Conservation (phyloP, 2,113 vertebrate species). For the Hemibates koningsi region DNA sequence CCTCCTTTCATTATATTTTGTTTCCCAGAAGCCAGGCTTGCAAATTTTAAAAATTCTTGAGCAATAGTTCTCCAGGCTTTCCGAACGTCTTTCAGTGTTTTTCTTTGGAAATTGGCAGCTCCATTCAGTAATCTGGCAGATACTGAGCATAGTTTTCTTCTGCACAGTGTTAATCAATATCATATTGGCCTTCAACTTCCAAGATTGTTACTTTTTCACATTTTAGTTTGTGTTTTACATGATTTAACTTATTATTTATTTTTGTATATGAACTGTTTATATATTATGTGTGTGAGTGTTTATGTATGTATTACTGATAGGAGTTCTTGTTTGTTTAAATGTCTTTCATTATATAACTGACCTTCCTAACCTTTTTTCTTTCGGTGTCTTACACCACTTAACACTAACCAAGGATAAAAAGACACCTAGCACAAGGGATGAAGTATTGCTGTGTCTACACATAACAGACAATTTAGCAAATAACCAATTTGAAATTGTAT, state of each 20-base stretch:
- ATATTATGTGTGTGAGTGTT: background rate
- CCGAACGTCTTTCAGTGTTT: background rate
- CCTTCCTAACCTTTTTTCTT: background rate
- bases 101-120: background rate
- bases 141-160: background rate
- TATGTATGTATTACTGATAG: background rate
- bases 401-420: background rate
- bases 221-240: background rate
- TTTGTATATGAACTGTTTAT: background rate
- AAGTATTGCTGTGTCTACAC: background rate
- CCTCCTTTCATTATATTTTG: background rate
- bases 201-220: background rate
- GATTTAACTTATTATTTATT: background rate
- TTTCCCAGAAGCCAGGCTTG: background rate
- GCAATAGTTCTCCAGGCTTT: background rate
- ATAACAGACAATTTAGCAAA: background rate
- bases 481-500: background rate
- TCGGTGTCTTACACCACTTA: background rate
- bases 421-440: background rate
- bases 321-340: background rate
- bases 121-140: background rate
- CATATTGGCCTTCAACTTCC: background rate
- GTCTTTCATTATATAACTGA: background rate
- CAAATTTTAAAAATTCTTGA: background rate
- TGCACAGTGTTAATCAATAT: background rate